Evolutionary conservation across 2,113 vertebrate species (phyloP), one percentile per base, ranked within the genome.

Genomic region (Melanerpes aurifrons): DNA sequence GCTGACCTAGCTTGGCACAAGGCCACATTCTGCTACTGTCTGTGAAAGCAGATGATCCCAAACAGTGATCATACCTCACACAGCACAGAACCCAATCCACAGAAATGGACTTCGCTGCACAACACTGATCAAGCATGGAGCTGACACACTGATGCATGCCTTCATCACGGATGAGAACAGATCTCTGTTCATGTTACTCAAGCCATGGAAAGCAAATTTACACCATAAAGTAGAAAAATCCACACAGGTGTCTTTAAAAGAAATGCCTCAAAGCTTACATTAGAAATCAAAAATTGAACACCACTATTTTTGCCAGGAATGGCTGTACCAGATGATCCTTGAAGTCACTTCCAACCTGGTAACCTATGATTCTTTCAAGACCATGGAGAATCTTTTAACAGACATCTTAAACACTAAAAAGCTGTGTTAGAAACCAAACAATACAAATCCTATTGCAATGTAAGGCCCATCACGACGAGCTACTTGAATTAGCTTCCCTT

Each of bases 161-260:
- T n/a, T 40, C 45, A 48, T 16, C 0, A 0, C 50, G 50, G 62
- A 78, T 21, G 45, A 68, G 73, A 54, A 15, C 0, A 0, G 0
- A 68, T 40, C 1, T 4, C 58, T 69, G 53, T 40, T 24, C 17
- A n/a, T 5, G 9, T 5, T 47, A 78, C 26, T 29, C 40, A 73
- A 66, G 28, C 22, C 75, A 85, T 28, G 7, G 40, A 29, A 82
- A 54, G 32, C 26, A 87, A 59, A 77, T 6, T 67, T 11, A 61
- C 18, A 66, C 7, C 35, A 57, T 13, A 4, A 58, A 70, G 9
- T 3, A 3, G 61, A 68, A 75, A 64, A 81, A 69, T 32, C 31
- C 63, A 79, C 5, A 15, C 3, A 35, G 9, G 1, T 57, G 56
- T 18, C n/a, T 80, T 82, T 19, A 66, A 32, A 67, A 81, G 16